phyloP scores from a whole-genome alignment of 2,113 vertebrate genomes.

The Cavia aperea region DNA sequence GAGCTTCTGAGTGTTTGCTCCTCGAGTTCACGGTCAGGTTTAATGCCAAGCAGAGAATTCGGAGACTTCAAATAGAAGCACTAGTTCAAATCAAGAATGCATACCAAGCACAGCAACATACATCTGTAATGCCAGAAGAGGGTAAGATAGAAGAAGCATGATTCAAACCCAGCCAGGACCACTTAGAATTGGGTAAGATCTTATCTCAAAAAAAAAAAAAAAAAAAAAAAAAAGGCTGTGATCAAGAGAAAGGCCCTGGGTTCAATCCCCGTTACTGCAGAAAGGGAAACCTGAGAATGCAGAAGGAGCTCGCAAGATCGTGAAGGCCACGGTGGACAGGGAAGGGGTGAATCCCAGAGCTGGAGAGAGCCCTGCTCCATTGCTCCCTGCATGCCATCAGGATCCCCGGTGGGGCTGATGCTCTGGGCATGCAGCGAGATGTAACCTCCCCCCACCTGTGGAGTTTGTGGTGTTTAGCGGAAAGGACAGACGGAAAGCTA shows the following conservation, averaged over 20 bases:
- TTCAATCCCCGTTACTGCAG: background rate
- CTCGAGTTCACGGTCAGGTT: background rate
- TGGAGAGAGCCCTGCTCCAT: background rate
- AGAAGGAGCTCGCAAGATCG: accelerated
- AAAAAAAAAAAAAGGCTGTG: background rate
- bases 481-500: background rate
- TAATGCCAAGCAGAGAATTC: background rate
- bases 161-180: background rate
- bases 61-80: accelerated
- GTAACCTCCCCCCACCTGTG: accelerated
- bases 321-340: accelerated
- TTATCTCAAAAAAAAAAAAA: background rate
- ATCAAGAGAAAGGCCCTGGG: background rate
- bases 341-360: background rate
- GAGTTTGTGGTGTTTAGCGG: too few relatives aligned
- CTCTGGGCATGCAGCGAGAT: accelerated
- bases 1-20: background rate
- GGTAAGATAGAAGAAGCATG: background rate
- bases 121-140: background rate
- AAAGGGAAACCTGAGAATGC: accelerated
- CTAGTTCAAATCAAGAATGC: accelerated
- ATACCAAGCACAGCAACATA: background rate
- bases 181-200: background rate
- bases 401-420: too few relatives aligned
- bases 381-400: accelerated